phyloP scores from a whole-genome alignment of 2,113 vertebrate genomes.

The Tyto alba region DNA sequence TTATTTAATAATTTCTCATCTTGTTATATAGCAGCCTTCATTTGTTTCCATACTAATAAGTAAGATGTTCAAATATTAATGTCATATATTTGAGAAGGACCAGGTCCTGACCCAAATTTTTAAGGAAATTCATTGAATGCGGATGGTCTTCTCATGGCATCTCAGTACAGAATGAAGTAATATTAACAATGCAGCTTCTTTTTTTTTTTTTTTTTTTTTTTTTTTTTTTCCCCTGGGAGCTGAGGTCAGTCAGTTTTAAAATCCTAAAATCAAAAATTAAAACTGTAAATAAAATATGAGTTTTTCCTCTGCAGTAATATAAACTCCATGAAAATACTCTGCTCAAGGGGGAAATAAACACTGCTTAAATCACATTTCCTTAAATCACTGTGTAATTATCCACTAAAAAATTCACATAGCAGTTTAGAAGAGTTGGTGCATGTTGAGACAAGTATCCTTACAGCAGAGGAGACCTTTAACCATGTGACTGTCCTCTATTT shows the following conservation, averaged over 20 bases:
- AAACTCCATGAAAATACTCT: neutral
- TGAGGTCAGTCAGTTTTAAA: neutral
- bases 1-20: neutral
- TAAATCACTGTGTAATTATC: neutral
- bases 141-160: neutral
- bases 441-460: neutral
- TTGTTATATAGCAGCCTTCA: neutral
- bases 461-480: neutral
- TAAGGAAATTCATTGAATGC: neutral
- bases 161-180: neutral
- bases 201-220: neutral
- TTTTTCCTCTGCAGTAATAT: neutral
- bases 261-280: neutral
- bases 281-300: neutral
- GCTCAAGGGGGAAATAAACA: rapidly evolving
- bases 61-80: neutral
- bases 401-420: neutral
- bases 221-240: neutral
- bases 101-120: neutral
- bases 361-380: neutral
- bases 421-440: neutral
- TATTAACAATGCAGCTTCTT: neutral
- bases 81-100: neutral
- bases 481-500: neutral
- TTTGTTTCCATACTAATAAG: neutral